A percentile compares a stretch with the other conserved stretches of the same genome.
phyloP scores from a whole-genome alignment of 2,113 vertebrate species.

The Ageneiosus marmoratus region DNA sequence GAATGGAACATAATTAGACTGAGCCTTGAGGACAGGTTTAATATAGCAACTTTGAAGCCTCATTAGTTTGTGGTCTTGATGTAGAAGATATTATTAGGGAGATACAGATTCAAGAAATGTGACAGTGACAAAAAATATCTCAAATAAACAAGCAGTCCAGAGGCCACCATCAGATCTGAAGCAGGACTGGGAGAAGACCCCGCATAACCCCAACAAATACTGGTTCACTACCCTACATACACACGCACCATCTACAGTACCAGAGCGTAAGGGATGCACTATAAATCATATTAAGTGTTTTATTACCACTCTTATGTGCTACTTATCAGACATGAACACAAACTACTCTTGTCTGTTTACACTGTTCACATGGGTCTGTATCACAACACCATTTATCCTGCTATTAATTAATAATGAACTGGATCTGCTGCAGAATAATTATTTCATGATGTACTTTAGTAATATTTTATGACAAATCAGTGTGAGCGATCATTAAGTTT shows the following conservation, averaged over 20 bases:
- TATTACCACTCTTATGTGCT: conserved; percentile 33
- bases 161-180: conserved; percentile 26
- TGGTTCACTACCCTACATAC: conserved; percentile 14
- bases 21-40: conserved; percentile 32
- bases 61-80: conserved; percentile 40
- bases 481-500: conserved; percentile 54
- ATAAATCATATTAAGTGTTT: conserved; percentile 43
- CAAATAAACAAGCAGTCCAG: conserved; percentile 45
- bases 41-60: conserved; percentile 42
- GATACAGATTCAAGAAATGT: conserved; percentile 24
- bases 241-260: conserved; percentile 49
- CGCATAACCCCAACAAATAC: too few species aligned
- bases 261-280: conserved; percentile 29
- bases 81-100: conserved; percentile 12
- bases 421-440: conserved; percentile 55
- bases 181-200: neutral
- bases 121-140: conserved; percentile 49
- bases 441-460: conserved; percentile 59
- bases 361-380: conserved; percentile 27
- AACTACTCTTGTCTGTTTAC: conserved; percentile 45
- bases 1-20: conserved; percentile 52
- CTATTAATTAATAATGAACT: conserved; percentile 57
- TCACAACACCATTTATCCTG: conserved; percentile 45
- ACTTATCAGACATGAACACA: conserved; percentile 32
- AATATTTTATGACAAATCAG: conserved; percentile 61